phyloP scores from a whole-genome alignment of 2,888 invertebrate species.

The Oasisia sp. region DNA sequence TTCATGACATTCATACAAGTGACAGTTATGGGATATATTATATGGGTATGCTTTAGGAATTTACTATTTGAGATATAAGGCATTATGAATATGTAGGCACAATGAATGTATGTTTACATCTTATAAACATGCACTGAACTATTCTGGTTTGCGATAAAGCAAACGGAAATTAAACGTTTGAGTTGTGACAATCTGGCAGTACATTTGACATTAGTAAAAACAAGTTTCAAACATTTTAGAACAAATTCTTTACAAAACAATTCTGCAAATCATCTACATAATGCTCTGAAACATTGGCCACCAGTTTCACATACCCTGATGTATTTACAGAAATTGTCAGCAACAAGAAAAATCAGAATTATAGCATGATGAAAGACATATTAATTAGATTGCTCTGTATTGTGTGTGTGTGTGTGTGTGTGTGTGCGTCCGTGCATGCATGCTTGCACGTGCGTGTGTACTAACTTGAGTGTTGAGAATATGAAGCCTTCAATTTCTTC shows the following conservation, averaged over 20 bases:
- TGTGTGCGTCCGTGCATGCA: not conserved
- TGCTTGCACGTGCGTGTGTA: not conserved
- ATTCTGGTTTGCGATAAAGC: too few species aligned
- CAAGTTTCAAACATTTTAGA: not conserved
- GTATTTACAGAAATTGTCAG: not conserved
- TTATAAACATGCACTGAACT: too few species aligned
- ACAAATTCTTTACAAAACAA: not conserved
- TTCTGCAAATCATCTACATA: not conserved
- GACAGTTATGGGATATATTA: too few species aligned
- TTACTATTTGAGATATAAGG: too few species aligned
- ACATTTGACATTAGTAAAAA: not conserved
- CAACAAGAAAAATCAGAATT: not conserved
- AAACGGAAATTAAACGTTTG: not conserved
- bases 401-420: not conserved
- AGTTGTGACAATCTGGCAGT: not conserved
- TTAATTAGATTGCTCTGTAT: not conserved
- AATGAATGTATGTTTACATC: too few species aligned
- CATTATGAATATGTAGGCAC: too few species aligned
- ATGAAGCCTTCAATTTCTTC: constrained; percentile 88
- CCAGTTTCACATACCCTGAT: not conserved
- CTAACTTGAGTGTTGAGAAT: constrained; percentile 83
- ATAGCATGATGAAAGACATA: not conserved
- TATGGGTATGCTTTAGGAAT: too few species aligned
- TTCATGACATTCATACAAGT: too few species aligned
- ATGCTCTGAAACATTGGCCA: not conserved